Percentiles rank a stretch among this genome's conserved stretches.
phyloP scores from a whole-genome alignment of 92 coral and sea anemone genomes.

The Porites evermanni region DNA sequence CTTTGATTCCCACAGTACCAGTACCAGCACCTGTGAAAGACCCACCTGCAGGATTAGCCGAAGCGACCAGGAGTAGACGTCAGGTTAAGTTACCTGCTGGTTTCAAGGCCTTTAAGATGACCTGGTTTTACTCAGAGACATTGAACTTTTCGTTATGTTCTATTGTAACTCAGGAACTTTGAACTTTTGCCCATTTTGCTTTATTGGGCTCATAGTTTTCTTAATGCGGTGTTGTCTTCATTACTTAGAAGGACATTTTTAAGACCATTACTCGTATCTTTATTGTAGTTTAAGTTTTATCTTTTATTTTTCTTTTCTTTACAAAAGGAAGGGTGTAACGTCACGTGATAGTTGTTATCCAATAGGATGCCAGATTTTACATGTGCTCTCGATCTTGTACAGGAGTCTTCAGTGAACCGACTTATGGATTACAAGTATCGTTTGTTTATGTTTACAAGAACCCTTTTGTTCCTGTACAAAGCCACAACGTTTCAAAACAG shows the following conservation, averaged over 20 bases:
- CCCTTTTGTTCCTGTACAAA: too few species aligned
- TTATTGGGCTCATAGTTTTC: slow-evolving; percentile 29
- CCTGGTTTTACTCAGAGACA: slow-evolving; percentile 15
- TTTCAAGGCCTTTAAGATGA: slow-evolving; percentile 21
- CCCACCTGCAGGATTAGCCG: neutral
- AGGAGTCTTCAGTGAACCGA: too few species aligned
- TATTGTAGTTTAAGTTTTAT: too few species aligned
- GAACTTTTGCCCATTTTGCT: slow-evolving; percentile 17
- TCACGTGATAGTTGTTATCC: slow-evolving; percentile 9
- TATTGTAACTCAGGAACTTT: slow-evolving; percentile 16
- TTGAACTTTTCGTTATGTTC: neutral
- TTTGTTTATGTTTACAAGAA: too few species aligned
- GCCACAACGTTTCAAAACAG: too few species aligned
- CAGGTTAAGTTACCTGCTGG: slow-evolving; percentile 14
- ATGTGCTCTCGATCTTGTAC: neutral
- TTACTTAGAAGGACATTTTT: too few species aligned
- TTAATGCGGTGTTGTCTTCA: neutral
- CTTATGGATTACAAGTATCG: too few species aligned
- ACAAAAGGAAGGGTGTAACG: neutral
- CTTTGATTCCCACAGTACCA: too few species aligned
- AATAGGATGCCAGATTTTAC: neutral
- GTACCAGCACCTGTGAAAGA: too few species aligned
- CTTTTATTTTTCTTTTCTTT: too few species aligned
- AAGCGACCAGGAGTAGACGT: slow-evolving; percentile 10
- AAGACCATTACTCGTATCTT: too few species aligned